phyloP scores from a whole-genome alignment of 2,888 invertebrate genomes.

The Seira musarum region DNA sequence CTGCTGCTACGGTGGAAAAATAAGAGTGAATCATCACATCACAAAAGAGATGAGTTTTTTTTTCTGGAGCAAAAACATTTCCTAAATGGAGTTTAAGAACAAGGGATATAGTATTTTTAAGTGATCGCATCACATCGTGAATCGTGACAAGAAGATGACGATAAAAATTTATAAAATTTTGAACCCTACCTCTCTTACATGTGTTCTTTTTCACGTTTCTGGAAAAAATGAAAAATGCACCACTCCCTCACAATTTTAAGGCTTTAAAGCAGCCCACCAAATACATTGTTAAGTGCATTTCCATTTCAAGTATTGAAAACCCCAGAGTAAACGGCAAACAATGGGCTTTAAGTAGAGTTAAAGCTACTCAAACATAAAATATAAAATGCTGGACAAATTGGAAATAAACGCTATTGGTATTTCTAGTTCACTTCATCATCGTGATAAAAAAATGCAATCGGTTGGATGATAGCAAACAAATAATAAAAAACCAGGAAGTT shows the following conservation, averaged over 20 bases:
- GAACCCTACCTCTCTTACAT: neutral
- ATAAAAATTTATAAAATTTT: neutral
- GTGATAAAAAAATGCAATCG: too few relatives aligned
- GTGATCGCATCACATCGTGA: neutral
- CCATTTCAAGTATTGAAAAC: neutral
- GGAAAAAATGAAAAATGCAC: neutral
- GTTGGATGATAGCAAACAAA: too few relatives aligned
- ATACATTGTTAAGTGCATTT: neutral
- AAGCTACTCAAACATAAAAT: too few relatives aligned
- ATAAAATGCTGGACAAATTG: too few relatives aligned
- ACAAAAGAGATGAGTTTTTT: neutral
- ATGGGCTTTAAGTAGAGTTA: too few relatives aligned
- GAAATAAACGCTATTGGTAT: too few relatives aligned
- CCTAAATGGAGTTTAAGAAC: slow-evolving; percentile 16
- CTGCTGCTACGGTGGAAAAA: too few relatives aligned
- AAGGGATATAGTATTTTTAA: neutral
- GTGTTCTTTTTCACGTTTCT: neutral
- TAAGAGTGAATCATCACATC: neutral
- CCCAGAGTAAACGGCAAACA: too few relatives aligned
- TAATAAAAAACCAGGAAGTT: too few relatives aligned
- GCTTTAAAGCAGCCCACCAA: neutral
- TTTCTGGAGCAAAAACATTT: too few relatives aligned
- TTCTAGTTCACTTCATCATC: too few relatives aligned
- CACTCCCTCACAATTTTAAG: neutral
- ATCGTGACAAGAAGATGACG: neutral